Conservation (phyloP, 2,113 vertebrate genomes). For the Grallaria varia region DNA sequence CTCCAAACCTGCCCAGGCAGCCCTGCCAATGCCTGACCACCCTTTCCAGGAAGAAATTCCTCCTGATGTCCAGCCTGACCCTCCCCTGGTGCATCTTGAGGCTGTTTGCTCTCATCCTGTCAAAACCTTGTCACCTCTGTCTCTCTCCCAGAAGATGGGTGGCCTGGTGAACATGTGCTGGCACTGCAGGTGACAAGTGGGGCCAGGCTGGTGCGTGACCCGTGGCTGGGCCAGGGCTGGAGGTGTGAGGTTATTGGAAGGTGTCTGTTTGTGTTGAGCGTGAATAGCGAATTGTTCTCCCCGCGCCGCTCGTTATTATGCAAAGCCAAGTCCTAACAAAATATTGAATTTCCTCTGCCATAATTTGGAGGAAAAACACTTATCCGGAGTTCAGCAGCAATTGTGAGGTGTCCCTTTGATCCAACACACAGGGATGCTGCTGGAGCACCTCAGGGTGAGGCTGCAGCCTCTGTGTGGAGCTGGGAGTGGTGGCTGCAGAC, state of each 20-base stretch:
- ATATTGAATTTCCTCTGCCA: conserved; percentile 62
- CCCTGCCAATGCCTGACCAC: background rate
- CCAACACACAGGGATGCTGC: background rate
- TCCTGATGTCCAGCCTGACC: background rate
- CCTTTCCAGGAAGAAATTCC: background rate
- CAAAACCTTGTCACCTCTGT: background rate
- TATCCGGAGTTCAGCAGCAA: background rate
- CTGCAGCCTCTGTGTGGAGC: background rate
- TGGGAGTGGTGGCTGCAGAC: background rate
- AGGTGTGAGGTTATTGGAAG: background rate
- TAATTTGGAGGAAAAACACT: conserved; percentile 43
- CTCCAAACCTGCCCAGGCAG: background rate
- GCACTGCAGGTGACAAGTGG: fast-evolving
- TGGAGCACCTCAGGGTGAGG: background rate
- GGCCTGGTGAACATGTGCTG: background rate
- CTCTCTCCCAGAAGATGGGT: fast-evolving
- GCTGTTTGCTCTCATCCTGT: background rate
- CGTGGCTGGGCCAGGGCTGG: background rate
- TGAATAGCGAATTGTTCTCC: conserved; percentile 62
- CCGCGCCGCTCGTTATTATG: background rate
- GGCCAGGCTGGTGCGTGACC: background rate
- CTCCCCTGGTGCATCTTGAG: background rate
- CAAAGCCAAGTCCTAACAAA: conserved; percentile 64
- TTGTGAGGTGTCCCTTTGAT: conserved; percentile 21
- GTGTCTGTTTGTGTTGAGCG: conserved; percentile 1